Evolutionary conservation across 1,140 invertebrate genomes (phyloP), one percentile per base, ranked within the genome.

Genomic region (Mycetomoellerius zeteki): DNA sequence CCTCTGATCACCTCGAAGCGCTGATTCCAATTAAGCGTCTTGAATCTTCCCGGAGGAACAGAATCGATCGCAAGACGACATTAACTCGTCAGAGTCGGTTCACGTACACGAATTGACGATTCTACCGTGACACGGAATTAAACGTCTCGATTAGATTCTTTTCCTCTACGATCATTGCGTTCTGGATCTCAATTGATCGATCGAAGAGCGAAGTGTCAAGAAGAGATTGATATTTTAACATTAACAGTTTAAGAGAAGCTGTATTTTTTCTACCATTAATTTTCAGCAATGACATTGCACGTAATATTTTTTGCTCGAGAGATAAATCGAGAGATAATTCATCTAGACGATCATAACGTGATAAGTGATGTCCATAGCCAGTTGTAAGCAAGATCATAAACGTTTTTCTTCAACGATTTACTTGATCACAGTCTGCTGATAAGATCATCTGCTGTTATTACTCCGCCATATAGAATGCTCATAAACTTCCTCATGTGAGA

Each of bases 71-170:
- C 56, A 19, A 16, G 65, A 24, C 69, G 80, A 82, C 77, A 60
- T 43, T 86, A 33, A 65, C 64, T 84, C 85, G 54, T 73, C 54
- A 72, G 69, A 87, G 65, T 85, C 78, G 80, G 21, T 87, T 85
- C 86, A 87, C 86, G 86, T 87, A 84, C 43, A 64, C 76, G 77
- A 82, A 75, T 84, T 87, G 69, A 75, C 58, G 86, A 87, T 87
- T 87, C 80, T 60, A 43, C n/a, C 16, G 43, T 50, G 65, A 58
- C n/a, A 50, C 58, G 69, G n/a, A 84, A 85, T 85, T 87, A 87
- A 87, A 87, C 50, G 85, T 86, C 67, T 84, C 78, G 80, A 87
- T 87, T 87, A 85, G 60, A 87, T 52, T 87, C 60, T 10, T 64
- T 75, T 72, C 33, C 33, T 56, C 58, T 47, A 50, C 52, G 78